These are phyloP conservation scores for Thamnaconus septentrionalis DNA, from an alignment of 2,113 vertebrate genomes.

Conservation along the genomic window DNA sequence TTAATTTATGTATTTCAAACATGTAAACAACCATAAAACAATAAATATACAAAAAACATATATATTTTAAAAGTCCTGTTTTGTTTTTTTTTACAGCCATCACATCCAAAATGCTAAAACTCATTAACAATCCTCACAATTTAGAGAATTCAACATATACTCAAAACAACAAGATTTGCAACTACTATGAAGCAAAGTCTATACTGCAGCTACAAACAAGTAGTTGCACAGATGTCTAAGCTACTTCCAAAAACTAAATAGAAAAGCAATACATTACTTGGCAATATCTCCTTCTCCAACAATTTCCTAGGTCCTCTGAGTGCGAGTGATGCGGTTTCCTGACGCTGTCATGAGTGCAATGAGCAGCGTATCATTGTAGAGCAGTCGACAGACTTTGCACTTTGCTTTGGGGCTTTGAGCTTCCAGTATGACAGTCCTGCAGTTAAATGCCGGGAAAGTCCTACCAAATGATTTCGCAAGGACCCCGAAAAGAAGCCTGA, in stretches of 20 bases:
- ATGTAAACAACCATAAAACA: neutral
- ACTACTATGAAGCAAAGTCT: too few relatives aligned
- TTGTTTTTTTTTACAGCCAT: too few relatives aligned
- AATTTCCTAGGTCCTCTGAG: conserved; percentile 2
- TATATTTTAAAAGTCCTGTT: too few relatives aligned
- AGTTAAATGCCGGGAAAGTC: conserved; percentile 31
- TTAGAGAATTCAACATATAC: too few relatives aligned
- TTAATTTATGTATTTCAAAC: too few relatives aligned
- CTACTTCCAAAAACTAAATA: neutral
- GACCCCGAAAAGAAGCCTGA: neutral
- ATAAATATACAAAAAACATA: neutral
- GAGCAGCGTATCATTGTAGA: conserved; percentile 1
- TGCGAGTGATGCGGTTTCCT: neutral
- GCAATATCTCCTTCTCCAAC: neutral
- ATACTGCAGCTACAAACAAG: too few relatives aligned
- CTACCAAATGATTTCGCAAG: conserved; percentile 24
- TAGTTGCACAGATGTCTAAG: neutral
- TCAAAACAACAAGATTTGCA: too few relatives aligned
- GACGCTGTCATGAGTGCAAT: conserved; percentile 9
- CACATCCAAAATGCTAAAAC: too few relatives aligned
- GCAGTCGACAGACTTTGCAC: conserved; percentile 42
- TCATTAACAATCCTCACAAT: too few relatives aligned
- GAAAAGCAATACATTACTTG: conserved; percentile 18
- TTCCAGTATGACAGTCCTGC: conserved; percentile 15
- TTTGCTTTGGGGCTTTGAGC: conserved; percentile 49